Evolutionary conservation across 2,113 vertebrate species (phyloP).

Genomic region (Paracanthobrama guichenoti): DNA sequence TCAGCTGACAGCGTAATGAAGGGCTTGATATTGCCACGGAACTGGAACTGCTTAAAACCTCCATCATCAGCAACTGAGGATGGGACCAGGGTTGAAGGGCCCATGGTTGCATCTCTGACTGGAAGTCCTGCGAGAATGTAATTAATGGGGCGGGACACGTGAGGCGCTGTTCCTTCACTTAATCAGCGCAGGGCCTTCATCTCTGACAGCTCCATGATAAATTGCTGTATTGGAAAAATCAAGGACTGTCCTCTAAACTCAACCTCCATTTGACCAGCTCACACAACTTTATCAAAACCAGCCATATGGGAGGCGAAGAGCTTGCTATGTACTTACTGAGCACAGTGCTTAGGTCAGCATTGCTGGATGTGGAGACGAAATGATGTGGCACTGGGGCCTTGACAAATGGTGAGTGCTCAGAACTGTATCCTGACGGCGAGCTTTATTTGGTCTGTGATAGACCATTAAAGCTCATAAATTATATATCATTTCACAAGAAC

Average conservation of each 20-base stretch:
- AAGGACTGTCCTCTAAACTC: constrained; percentile 31
- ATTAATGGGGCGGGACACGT: constrained; percentile 49
- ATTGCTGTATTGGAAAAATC: constrained; percentile 28
- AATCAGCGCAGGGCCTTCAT: constrained; percentile 12
- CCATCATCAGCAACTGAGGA: constrained; percentile 31
- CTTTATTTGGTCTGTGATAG: constrained; percentile 19
- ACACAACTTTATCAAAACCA: constrained; percentile 36
- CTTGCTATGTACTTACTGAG: constrained; percentile 17
- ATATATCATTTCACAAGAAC: not conserved
- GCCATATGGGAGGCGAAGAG: constrained; percentile 15
- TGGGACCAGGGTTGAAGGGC: constrained; percentile 18
- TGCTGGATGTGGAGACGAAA: constrained; percentile 19
- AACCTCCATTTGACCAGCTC: constrained; percentile 30
- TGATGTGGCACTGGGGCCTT: constrained; percentile 4
- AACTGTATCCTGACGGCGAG: constrained; percentile 9
- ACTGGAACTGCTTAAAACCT: constrained; percentile 12
- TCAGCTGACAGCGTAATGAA: not conserved
- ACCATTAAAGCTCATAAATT: constrained; percentile 8
- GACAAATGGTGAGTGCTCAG: not conserved
- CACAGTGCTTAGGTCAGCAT: constrained; percentile 27
- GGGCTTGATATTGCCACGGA: constrained; percentile 3
- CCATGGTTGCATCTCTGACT: constrained; percentile 31
- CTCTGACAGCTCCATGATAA: constrained; percentile 42
- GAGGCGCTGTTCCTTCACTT: constrained; percentile 30
- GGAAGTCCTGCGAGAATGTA: constrained; percentile 38